Conservation (phyloP, 2,113 vertebrate genomes). For the Rhinichthys klamathensis region DNA sequence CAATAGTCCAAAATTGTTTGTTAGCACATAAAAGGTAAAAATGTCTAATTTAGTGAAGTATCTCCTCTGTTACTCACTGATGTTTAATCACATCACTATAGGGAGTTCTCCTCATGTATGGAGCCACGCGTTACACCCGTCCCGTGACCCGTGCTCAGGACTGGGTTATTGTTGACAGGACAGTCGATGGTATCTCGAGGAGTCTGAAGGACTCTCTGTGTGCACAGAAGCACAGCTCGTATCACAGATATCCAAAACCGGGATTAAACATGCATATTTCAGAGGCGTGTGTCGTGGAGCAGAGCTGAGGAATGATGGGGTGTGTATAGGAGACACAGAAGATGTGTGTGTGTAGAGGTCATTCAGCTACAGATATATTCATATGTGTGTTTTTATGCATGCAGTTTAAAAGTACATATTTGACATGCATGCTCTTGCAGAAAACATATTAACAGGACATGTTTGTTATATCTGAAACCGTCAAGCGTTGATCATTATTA, state of each 20-base stretch:
- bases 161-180: slow-evolving; percentile 42
- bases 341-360: background rate
- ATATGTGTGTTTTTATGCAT: too few relatives aligned
- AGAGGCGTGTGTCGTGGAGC: slow-evolving; percentile 49
- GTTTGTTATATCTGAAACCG: background rate
- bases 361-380: too few relatives aligned
- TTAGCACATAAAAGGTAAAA: too few relatives aligned
- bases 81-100: background rate
- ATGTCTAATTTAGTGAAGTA: background rate
- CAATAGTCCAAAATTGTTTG: too few relatives aligned
- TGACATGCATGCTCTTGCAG: too few relatives aligned
- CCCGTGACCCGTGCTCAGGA: background rate
- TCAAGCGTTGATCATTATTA: background rate
- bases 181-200: slow-evolving; percentile 30
- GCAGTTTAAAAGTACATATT: too few relatives aligned
- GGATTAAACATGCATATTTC: slow-evolving; percentile 58
- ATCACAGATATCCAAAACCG: slow-evolving; percentile 33
- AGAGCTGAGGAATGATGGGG: background rate
- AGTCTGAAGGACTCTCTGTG: slow-evolving; percentile 51
- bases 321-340: background rate
- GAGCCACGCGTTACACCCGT: too few relatives aligned
- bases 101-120: background rate
- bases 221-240: too few relatives aligned
- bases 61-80: background rate
- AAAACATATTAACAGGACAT: too few relatives aligned